phyloP scores from a whole-genome alignment of 2,888 invertebrate genomes.

The Agrochola circellaris region DNA sequence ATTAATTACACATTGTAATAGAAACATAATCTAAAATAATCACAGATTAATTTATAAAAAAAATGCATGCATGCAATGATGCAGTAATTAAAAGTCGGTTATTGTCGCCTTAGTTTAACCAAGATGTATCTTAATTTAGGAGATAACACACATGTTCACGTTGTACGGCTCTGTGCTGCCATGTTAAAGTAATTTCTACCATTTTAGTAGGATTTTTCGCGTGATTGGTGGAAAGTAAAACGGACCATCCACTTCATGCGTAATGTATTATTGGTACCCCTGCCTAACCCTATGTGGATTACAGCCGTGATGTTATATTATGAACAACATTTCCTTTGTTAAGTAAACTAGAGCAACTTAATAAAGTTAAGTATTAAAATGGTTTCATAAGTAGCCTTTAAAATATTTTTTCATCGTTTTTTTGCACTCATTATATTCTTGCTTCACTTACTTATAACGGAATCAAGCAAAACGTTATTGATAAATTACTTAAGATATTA shows the following conservation, averaged over 20 bases:
- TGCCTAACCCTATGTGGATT: no score
- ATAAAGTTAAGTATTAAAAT: not conserved
- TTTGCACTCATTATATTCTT: not conserved
- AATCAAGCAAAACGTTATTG: constrained; percentile 2
- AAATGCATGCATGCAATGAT: no score
- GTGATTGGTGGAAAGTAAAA: not conserved
- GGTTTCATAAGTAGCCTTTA: constrained; percentile 6
- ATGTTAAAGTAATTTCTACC: constrained; percentile 35
- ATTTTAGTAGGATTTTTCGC: constrained; percentile 25
- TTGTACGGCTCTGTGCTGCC: constrained; percentile 4
- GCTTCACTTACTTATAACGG: not conserved
- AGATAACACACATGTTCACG: constrained; percentile 2
- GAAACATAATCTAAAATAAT: no score
- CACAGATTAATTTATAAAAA: no score
- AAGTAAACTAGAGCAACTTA: not conserved
- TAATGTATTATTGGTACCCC: no score
- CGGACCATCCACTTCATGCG: not conserved
- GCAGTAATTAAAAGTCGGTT: no score
- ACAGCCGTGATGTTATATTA: no score
- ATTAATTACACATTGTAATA: no score
- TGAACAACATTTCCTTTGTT: not conserved
- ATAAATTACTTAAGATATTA: not conserved
- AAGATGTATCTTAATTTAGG: constrained; percentile 41
- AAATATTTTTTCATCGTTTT: not conserved
- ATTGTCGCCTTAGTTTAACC: not conserved